Percentiles rank a stretch among this genome's conserved stretches.
These are phyloP conservation scores for Sterrhoptilus dennistouni DNA, from an alignment of 2,113 vertebrate species.

Conservation along the genomic window DNA sequence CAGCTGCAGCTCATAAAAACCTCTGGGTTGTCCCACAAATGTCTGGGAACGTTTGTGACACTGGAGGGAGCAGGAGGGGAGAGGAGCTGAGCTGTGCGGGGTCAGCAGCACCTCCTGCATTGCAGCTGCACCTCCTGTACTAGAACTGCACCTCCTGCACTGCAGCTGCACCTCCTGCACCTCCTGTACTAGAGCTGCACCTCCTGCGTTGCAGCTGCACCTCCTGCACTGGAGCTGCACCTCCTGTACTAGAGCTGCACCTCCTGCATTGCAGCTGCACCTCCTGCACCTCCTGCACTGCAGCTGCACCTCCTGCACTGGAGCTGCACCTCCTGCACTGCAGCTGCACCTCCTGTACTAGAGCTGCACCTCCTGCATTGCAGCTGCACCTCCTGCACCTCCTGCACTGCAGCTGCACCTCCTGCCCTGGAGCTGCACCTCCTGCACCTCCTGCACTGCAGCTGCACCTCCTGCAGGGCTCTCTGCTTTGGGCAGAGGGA, in stretches of 20 bases:
- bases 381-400: too few relatives aligned
- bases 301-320: not conserved
- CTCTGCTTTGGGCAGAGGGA: not conserved
- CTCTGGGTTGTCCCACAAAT: not conserved
- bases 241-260: too few relatives aligned
- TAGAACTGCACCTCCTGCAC: too few relatives aligned
- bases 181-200: too few relatives aligned
- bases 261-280: too few relatives aligned
- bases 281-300: not conserved
- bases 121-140: not conserved
- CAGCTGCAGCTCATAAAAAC: not conserved
- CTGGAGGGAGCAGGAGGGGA: not conserved
- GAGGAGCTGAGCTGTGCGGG: not conserved
- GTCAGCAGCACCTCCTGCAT: not conserved
- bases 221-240: too few relatives aligned
- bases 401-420: too few relatives aligned
- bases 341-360: not conserved
- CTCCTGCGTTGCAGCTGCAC: too few relatives aligned
- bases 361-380: too few relatives aligned
- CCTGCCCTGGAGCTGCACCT: not conserved
- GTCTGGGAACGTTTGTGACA: not conserved
- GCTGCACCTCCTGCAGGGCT: not conserved
- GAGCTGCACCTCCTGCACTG: not conserved
- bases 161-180: too few relatives aligned
- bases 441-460: not conserved